Conservation (phyloP, 2,888 invertebrate genomes). For the Conomelus anceps region DNA sequence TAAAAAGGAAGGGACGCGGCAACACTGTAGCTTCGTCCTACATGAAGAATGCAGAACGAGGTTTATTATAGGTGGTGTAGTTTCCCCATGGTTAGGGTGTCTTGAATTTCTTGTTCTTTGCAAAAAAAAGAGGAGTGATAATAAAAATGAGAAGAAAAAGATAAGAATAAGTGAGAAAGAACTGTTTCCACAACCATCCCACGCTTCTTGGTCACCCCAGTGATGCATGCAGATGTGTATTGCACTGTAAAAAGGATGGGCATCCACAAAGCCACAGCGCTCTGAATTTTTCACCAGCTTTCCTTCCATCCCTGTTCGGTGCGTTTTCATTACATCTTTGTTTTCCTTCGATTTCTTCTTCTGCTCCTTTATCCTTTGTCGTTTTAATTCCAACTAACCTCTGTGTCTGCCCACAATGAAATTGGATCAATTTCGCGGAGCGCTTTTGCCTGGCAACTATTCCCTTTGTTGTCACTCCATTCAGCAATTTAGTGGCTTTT, state of each 20-base stretch:
- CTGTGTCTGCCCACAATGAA: neutral
- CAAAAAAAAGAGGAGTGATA: no score
- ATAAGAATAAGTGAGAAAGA: neutral
- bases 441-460: neutral
- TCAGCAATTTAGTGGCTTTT: neutral
- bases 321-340: neutral
- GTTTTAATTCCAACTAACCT: neutral
- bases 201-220: neutral
- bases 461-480: neutral
- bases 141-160: no score
- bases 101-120: neutral
- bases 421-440: neutral
- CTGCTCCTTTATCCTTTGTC: neutral
- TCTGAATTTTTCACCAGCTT: neutral
- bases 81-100: neutral
- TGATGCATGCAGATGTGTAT: neutral
- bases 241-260: neutral
- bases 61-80: neutral
- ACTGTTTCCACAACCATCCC: neutral
- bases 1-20: no score
- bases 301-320: neutral
- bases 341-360: neutral
- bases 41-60: neutral
- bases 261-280: neutral
- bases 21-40: no score